Evolutionary conservation across 2,888 invertebrate species (phyloP).

Genomic region (Cantharis lateralis): DNA sequence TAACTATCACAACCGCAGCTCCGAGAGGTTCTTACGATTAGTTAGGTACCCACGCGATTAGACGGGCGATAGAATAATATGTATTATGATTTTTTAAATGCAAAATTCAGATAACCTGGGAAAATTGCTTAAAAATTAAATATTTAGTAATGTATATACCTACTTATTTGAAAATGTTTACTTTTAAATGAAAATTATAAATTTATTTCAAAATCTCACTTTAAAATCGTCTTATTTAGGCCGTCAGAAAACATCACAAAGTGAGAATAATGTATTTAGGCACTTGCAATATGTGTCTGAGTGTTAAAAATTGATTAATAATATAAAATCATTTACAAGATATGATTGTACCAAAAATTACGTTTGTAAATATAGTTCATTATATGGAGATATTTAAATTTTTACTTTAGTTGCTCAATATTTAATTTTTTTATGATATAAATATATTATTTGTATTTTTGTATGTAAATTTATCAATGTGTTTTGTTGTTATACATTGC

Average conservation of each 20-base stretch:
- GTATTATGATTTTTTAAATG: not conserved
- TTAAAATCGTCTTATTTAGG: slow-evolving; percentile 1
- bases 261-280: slow-evolving; percentile 1
- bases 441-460: not conserved
- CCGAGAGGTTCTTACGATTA: not conserved
- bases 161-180: not conserved
- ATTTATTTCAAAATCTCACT: not conserved
- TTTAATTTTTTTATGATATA: not conserved
- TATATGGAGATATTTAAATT: not conserved
- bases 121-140: not conserved
- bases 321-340: not conserved
- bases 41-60: not conserved
- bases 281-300: not conserved
- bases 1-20: not conserved
- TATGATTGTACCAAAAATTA: not conserved
- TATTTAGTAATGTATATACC: not conserved
- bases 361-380: not conserved
- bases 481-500: not conserved
- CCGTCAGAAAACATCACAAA: slow-evolving; percentile 3
- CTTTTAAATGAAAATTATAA: not conserved
- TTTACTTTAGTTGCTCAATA: not conserved
- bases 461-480: not conserved
- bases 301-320: not conserved
- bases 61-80: not conserved
- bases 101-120: not conserved